These are phyloP conservation scores for Apis dorsata DNA, from an alignment of 1,140 invertebrate genomes.

Conservation along the genomic window DNA sequence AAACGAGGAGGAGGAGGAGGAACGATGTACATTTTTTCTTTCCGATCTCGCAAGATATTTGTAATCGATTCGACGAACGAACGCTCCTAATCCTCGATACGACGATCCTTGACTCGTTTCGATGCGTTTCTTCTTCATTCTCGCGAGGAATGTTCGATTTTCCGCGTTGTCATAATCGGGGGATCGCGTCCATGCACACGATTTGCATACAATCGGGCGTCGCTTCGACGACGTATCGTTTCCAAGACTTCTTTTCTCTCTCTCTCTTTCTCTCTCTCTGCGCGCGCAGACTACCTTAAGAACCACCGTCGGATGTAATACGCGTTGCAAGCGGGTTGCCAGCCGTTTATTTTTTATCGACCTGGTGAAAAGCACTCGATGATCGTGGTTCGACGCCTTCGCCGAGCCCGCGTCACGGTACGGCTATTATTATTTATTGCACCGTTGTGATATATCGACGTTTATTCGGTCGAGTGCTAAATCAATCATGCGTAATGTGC, in stretches of 20 bases:
- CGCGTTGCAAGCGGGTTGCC: background rate
- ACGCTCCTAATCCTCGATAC: too few species aligned
- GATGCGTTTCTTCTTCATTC: too few species aligned
- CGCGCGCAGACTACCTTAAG: background rate
- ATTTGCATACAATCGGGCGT: slow-evolving; percentile 64
- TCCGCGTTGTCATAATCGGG: slow-evolving; percentile 56
- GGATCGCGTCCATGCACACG: slow-evolving; percentile 30
- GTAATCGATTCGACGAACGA: too few species aligned
- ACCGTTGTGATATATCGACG: background rate
- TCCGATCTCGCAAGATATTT: too few species aligned
- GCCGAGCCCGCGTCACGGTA: background rate
- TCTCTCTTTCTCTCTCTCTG: too few species aligned
- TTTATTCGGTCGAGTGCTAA: slow-evolving; percentile 5
- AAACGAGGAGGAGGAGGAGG: slow-evolving; percentile 10
- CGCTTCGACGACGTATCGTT: slow-evolving; percentile 50
- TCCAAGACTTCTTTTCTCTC: slow-evolving; percentile 42
- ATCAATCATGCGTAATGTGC: background rate
- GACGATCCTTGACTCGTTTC: too few species aligned
- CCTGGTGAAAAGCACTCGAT: slow-evolving; percentile 21
- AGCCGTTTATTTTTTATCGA: slow-evolving; percentile 27
- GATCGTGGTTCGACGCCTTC: background rate
- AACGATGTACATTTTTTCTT: background rate
- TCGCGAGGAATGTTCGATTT: too few species aligned
- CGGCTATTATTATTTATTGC: slow-evolving; percentile 29
- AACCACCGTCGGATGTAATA: background rate